Evolutionary conservation across 30 jellyfish, hydroid and myxozoan genomes (phyloP), one percentile per base, ranked within the genome.

Genomic region (Aurelia sp.): DNA sequence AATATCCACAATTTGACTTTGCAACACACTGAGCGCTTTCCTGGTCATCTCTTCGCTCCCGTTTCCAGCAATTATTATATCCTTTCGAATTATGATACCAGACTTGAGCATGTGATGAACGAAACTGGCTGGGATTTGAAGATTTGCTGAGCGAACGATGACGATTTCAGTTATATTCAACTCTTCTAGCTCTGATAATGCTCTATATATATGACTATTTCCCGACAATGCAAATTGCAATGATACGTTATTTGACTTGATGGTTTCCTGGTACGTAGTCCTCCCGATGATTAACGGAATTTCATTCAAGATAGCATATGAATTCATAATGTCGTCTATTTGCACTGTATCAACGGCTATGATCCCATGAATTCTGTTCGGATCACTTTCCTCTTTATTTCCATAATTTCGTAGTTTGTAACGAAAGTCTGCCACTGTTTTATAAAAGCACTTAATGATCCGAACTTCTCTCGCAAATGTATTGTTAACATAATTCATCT

Each of bases 211-310:
- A 4, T 80, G 41, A 18, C 60, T 53, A 1, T 3, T 53, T 22
- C 16, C 41, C 21, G 61, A 68, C 53, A 63, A 52, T 16, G 27
- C 68, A 35, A 68, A 53, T 41, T 60, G 88, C 20, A 84, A 69
- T 30, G 88, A n/a, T 19, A 21, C 61, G 5, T 63, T 31, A 44
- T 53, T 50, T 6, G 60, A 16, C 8, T 15, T 51, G 16, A 13
- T 13, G 3, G 24, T 30, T 2, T 31, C 15, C 4, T 24, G 38
- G 1, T 74, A 24, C 5, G 13, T 72, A 4, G 95, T 74, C 7
- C 66, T 60, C 7, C 91, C 91, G 38, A 79, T 67, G 55, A 88
- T 35, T n/a, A 88, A 69, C 35, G 88, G 88, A n/a, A 78, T 47
- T 24, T 72, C 53, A 40, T 76, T n/a, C 17, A 35, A 21, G 8